Base-by-base conservation (phyloP, 2,888 invertebrate genomes). In the Eupithecia tripunctaria region DNA sequence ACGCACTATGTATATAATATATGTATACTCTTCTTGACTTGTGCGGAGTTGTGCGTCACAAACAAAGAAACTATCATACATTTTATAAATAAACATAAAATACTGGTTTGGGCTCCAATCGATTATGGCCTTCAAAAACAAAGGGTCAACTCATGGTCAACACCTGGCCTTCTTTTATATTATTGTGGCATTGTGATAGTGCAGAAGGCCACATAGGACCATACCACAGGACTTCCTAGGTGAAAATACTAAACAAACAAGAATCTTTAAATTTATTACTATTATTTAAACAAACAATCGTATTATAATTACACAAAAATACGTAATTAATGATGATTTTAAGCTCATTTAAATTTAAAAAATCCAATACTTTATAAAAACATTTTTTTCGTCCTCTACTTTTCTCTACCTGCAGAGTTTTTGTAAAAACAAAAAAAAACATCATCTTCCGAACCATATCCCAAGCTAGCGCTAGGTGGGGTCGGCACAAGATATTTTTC, bases 91-190 rank as follows among this genome's bases (percentile, higher is more conserved):
- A 56, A 14, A 56, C 21, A 25, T 51, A 25, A 51, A 41, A 56
- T 56, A 56, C 25, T 56, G 25, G 56, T 56, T 56, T 56, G 56
- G 14, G 56, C 14, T 56, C 21, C 56, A 56, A 56, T 56, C 56
- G 21, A 25, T 25, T 25, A 56, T 56, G 12, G 56, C 56, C 56
- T 56, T 56, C 25, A 56, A 56, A 56, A 25, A 25, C 56, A 56
- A 56, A 56, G 56, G 56, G 56, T 56, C 56, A 56, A 25, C 14
- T 56, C 56, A 56, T 56, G 25, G 56, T 56, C 56, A 56, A 56
- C 56, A 56, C 56, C 47, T 47, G 21, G 47, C 47, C n/a, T 51
- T 51, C n/a, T 51, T 59, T 18, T 18, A 29, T 18, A 60, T 29
- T 60, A 56, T 14, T 12, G 56, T 60, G 60, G 25, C 15, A 29